Evolutionary conservation across 2,113 vertebrate species (phyloP).

Genomic region (Eclectus roratus): DNA sequence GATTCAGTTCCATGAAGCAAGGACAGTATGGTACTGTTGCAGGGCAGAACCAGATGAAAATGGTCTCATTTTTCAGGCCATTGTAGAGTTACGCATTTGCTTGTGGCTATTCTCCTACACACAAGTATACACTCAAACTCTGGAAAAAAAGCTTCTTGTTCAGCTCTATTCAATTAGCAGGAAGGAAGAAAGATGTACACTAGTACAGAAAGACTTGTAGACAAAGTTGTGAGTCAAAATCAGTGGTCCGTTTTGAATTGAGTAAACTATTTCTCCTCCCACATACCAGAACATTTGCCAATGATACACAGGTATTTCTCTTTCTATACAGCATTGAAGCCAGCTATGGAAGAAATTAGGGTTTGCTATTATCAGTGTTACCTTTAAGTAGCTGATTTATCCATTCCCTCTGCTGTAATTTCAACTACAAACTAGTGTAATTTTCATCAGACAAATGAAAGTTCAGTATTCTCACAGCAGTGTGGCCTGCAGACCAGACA

Average conservation of each 20-base stretch:
- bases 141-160: background rate
- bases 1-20: background rate
- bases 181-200: background rate
- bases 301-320: background rate
- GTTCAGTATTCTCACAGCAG: background rate
- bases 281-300: background rate
- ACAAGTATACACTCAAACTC: background rate
- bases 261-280: background rate
- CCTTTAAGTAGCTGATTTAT: background rate
- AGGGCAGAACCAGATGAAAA: background rate
- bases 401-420: background rate
- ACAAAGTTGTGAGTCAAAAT: background rate
- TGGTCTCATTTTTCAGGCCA: background rate
- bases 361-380: background rate
- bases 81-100: background rate
- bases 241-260: background rate
- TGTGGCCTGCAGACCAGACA: background rate
- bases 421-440: background rate
- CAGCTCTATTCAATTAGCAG: background rate
- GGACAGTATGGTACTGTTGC: background rate
- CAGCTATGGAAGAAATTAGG: background rate
- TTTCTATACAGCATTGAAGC: background rate
- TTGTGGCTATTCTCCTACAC: background rate
- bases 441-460: background rate
- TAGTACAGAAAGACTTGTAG: background rate